Evolutionary conservation across 64 coral and sea anemone genomes (phyloP), one percentile per base, ranked within the genome.

Genomic region (Montipora foliosa): DNA sequence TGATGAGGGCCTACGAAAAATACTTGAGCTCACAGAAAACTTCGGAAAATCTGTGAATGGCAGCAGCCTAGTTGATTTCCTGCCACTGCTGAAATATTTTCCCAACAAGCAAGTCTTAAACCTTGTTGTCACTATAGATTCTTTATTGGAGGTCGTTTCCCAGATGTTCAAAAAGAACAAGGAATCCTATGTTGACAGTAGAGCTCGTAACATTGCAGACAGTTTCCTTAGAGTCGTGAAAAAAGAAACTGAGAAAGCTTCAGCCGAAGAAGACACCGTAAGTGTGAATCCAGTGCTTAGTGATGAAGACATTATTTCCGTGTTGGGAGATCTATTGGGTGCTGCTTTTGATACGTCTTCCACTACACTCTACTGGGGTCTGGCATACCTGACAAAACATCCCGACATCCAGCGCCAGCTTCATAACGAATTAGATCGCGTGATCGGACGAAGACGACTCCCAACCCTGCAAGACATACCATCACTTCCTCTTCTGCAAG

Each of bases 351-450:
- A 55, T 10, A 93, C 95, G 7, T 71, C 22, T 76, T 92, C 95
- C 55, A 66, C 83, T 22, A 96, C 92, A 47, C 58, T 96, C 9
- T 50, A 85, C 45, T 96, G 86, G 86, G 80, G 77, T 45, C 15
- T 96, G 5, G 95, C 78, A 8, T 96, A 96, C 74, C 19, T 96
- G 68, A 44, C 93, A 8, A 96, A 96, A 50, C 89, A 96, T 75
- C 87, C 74, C 5, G 47, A 93, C 4, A 77, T 96, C 19, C 95
- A 96, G 68, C 52, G 21, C 22, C 73, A 47, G 44, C 75, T 93
- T 7, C 91, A 96, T 44, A 79, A 81, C 57, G 95, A 96, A 64
- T 67, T 96, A 17, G 95, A 96, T 61, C 81, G 12, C 45, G 71
- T 79, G 19, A 84, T 96, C 59, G 95, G 84, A 5, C 12, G 91